Evolutionary conservation across 2,113 vertebrate genomes (phyloP).

Genomic region (Halcyon malimbica): DNA sequence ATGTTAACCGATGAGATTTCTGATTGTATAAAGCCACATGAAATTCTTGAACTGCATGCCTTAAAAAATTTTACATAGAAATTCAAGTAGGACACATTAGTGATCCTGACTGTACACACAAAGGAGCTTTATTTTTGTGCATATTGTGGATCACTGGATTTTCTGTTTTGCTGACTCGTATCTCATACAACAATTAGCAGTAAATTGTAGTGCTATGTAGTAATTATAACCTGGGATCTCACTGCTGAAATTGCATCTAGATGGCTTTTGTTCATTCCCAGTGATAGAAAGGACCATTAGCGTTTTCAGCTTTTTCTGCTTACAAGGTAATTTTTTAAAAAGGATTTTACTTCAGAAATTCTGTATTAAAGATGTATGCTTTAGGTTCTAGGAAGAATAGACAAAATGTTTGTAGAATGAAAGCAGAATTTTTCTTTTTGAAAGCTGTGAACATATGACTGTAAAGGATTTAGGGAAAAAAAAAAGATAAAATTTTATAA

Average conservation of each 20-base stretch:
- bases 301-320: not conserved
- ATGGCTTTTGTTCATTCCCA: not conserved
- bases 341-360: not conserved
- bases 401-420: not conserved
- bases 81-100: slow-evolving; percentile 1
- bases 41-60: not conserved
- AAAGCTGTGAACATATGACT: not conserved
- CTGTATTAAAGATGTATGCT: not conserved
- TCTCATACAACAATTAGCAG: not conserved
- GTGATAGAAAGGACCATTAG: not conserved
- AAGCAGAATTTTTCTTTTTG: not conserved
- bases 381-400: not conserved
- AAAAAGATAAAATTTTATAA: not conserved
- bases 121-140: slow-evolving; percentile 46
- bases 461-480: not conserved
- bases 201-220: not conserved
- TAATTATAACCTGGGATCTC: slow-evolving; percentile 10
- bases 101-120: not conserved
- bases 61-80: not conserved
- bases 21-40: not conserved
- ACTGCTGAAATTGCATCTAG: not conserved
- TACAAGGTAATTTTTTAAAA: not conserved
- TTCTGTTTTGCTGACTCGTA: slow-evolving; percentile 28
- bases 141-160: not conserved
- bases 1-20: not conserved